Base-by-base conservation (phyloP, 2,797 vertebrate genomes). In the Malurus splendens region DNA sequence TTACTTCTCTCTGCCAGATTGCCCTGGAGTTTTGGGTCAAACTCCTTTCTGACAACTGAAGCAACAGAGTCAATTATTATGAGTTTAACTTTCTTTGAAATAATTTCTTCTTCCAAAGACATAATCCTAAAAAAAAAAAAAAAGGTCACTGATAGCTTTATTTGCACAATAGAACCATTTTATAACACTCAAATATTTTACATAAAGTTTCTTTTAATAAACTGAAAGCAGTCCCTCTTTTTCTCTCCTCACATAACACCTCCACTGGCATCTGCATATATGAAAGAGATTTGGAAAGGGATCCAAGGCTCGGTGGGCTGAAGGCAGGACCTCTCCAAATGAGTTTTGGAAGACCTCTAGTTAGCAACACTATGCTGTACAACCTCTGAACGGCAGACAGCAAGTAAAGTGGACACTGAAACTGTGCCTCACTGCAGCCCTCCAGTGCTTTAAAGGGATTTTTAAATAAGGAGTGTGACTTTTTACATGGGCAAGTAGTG, bases 11-110 rank as follows among this genome's bases (percentile, higher is more conserved):
- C 96, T 44, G 85, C 91, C 36, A 98, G 87, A 91, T 98, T 98
- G 70, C 98, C 98, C 45, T 97, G 97, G 82, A 98, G 96, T 30
- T 97, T 96, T 32, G 96, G 96, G 94, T 98, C 98, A 92, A 98
- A 98, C 94, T 98, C 98, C 79, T 98, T 98, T 93, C 98, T 97
- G 73, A 98, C 97, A 87, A 98, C 98, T 50, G 98, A 98, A 73
- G 98, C 98, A 90, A 98, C 79, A 20, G 98, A 98, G 77, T 98
- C 98, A 90, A 98, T 93, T 89, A 98, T 91, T 76, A 98, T 72
- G 55, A 98, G 96, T 55, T 97, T 97, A 36, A 98, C 97, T 56
- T 94, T 95, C 78, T 97, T 97, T 8, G 96, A 97, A 95, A 98
- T 98, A 86, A 98, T 97, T 95, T 98, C 97, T 96, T 98, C 98